phyloP scores from a whole-genome alignment of 2,113 vertebrate genomes.

The Phrynocephalus versicolor region DNA sequence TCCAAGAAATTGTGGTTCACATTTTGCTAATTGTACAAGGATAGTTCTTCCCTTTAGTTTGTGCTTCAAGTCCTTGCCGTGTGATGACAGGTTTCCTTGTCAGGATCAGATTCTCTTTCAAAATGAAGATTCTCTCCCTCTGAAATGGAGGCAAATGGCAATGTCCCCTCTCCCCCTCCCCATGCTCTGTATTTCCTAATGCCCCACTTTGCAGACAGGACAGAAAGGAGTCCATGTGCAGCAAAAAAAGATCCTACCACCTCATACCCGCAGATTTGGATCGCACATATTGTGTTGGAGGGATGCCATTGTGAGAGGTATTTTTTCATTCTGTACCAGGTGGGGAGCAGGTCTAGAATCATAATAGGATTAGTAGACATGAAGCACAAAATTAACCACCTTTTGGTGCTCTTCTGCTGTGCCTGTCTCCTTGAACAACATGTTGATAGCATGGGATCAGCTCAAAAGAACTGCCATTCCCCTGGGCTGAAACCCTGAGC shows the following conservation, averaged over 20 bases:
- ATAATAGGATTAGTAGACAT: no score
- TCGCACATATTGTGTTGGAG: neutral
- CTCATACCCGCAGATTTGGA: neutral
- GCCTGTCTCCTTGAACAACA: neutral
- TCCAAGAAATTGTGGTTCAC: slow-evolving; percentile 8
- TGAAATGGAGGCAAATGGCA: neutral
- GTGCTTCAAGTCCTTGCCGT: neutral
- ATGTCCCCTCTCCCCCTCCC: no score
- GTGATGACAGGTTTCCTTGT: slow-evolving; percentile 1
- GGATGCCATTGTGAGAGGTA: no score
- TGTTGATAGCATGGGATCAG: neutral
- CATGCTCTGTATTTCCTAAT: neutral
- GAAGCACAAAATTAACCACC: neutral
- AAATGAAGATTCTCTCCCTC: neutral
- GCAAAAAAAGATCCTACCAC: neutral
- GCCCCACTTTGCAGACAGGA: neutral
- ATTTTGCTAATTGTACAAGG: slow-evolving; percentile 25
- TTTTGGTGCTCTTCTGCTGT: neutral
- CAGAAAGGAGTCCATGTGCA: neutral
- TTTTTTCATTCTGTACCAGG: no score
- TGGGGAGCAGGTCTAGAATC: no score
- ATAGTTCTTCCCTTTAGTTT: neutral
- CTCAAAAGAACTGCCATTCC: neutral
- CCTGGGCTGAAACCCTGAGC: neutral
- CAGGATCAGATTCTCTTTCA: neutral